Conservation (phyloP, 2,888 invertebrate species). For the Euplagia quadripunctaria region DNA sequence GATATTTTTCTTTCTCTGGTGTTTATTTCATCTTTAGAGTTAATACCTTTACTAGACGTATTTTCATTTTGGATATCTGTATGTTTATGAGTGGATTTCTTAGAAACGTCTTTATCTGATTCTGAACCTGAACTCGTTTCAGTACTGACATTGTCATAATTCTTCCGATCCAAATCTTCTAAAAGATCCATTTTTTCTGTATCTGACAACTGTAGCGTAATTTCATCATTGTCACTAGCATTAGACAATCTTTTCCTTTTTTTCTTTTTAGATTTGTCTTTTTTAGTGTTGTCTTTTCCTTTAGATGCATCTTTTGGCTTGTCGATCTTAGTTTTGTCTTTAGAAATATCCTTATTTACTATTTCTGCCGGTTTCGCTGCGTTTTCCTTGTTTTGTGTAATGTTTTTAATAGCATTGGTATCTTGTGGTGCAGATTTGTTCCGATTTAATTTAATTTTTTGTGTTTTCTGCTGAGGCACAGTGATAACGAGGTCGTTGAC, state of each 20-base stretch:
- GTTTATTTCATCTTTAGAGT: not conserved
- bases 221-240: slow-evolving; percentile 79
- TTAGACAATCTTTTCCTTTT: slow-evolving; percentile 62
- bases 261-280: slow-evolving; percentile 71
- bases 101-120: slow-evolving; percentile 24
- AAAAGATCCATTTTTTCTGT: slow-evolving; percentile 83
- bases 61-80: not conserved
- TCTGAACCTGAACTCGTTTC: slow-evolving; percentile 53
- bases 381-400: slow-evolving; percentile 7
- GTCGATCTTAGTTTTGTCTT: slow-evolving; percentile 31
- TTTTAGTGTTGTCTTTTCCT: slow-evolving; percentile 1
- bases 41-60: not conserved
- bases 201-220: slow-evolving; percentile 81
- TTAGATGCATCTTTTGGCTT: not conserved
- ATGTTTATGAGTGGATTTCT: not conserved
- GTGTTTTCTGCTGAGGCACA: slow-evolving; percentile 69
- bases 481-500: slow-evolving; percentile 74
- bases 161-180: slow-evolving; percentile 76
- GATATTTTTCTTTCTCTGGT: not conserved
- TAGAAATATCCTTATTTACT: slow-evolving; percentile 18
- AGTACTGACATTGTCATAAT: slow-evolving; percentile 66
- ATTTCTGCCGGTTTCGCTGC: slow-evolving; percentile 7
- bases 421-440: slow-evolving; percentile 52
- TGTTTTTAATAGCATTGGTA: slow-evolving; percentile 15
- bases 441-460: slow-evolving; percentile 80